phyloP scores from a whole-genome alignment of 2,888 invertebrate genomes.

The Isotomurus palustris region DNA sequence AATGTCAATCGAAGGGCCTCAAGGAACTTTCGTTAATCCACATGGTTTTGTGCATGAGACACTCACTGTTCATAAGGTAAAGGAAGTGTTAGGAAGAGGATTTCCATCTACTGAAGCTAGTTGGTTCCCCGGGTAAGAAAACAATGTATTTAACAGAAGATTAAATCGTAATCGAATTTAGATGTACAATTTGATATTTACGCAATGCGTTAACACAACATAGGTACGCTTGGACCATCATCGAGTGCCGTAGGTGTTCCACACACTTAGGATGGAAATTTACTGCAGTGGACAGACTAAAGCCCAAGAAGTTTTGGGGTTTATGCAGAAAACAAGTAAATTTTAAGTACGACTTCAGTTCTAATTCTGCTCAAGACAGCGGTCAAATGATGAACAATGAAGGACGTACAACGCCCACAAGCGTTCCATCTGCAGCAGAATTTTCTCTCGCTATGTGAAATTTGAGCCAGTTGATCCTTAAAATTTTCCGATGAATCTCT shows the following conservation, averaged over 20 bases:
- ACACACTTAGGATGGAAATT: constrained; percentile 78
- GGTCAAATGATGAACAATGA: neutral
- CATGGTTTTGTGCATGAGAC: constrained; percentile 76
- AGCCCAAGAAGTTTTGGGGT: constrained; percentile 68
- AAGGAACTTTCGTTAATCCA: constrained; percentile 75
- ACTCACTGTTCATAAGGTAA: constrained; percentile 59
- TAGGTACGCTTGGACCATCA: constrained; percentile 77
- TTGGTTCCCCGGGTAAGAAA: constrained; percentile 75
- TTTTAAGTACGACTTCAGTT: constrained; percentile 41
- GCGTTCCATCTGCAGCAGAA: neutral
- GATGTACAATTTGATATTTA: neutral
- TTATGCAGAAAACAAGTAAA: constrained; percentile 59
- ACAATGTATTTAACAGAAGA: neutral
- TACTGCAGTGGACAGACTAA: constrained; percentile 60
- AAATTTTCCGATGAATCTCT: too few species aligned
- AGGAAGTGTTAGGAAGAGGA: constrained; percentile 53
- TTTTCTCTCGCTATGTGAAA: neutral
- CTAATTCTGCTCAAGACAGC: constrained; percentile 12
- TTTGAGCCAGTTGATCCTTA: too few species aligned
- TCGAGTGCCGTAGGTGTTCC: constrained; percentile 62
- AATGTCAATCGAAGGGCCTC: constrained; percentile 75
- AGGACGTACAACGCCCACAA: neutral
- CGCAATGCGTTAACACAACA: constrained; percentile 14
- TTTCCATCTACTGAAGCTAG: constrained; percentile 64
- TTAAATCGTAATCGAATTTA: neutral